phyloP scores from a whole-genome alignment of 2,888 invertebrate species.

The Drosophila niveifrons region DNA sequence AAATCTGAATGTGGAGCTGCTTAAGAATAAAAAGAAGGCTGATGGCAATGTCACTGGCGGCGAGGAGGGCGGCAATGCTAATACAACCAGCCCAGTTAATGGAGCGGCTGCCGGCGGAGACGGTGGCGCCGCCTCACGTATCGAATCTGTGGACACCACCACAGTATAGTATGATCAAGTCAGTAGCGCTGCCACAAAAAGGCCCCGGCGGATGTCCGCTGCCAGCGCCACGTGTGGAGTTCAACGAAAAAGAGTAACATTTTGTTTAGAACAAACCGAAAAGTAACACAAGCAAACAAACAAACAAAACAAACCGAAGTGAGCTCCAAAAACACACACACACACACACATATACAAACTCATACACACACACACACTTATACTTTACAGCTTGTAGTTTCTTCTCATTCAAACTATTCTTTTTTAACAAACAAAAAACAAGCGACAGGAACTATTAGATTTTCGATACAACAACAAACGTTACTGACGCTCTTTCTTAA shows the following conservation, averaged over 20 bases:
- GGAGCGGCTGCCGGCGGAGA: slow-evolving; percentile 61
- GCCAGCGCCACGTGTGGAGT: slow-evolving; percentile 82
- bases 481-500: slow-evolving; percentile 74
- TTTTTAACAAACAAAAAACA: slow-evolving; percentile 48
- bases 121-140: slow-evolving; percentile 71
- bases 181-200: slow-evolving; percentile 82
- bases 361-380: slow-evolving; percentile 49
- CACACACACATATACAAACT: slow-evolving; percentile 38
- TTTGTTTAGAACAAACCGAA: slow-evolving; percentile 74
- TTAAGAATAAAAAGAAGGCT: slow-evolving; percentile 77
- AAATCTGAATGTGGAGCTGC: slow-evolving; percentile 82
- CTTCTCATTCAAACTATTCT: slow-evolving; percentile 62
- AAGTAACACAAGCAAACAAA: slow-evolving; percentile 52
- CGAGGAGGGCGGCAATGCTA: slow-evolving; percentile 62
- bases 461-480: slow-evolving; percentile 1
- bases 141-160: slow-evolving; percentile 85
- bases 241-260: slow-evolving; percentile 83
- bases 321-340: slow-evolving; percentile 49
- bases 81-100: slow-evolving; percentile 47
- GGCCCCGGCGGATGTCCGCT: slow-evolving; percentile 81
- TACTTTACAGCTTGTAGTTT: slow-evolving; percentile 74
- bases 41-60: slow-evolving; percentile 62
- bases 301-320: slow-evolving; percentile 31
- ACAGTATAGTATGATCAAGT: slow-evolving; percentile 85
- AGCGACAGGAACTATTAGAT: slow-evolving; percentile 2